Evolutionary conservation across 2,797 vertebrate species (phyloP), one percentile per base, ranked within the genome.

Genomic region (Chloroceryle amazona): DNA sequence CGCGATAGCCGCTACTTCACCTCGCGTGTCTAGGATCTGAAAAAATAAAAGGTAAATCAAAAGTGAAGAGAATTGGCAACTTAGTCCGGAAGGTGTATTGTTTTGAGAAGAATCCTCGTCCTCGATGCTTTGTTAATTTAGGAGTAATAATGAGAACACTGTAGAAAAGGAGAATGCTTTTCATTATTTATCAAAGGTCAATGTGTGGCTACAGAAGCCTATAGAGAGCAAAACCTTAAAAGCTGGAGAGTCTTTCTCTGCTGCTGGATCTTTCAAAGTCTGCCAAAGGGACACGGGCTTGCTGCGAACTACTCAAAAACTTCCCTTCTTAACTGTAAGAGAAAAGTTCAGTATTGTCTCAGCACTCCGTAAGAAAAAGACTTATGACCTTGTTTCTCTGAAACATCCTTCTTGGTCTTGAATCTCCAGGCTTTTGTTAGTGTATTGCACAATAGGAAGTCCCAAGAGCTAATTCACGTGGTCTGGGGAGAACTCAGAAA

Each of bases 51-150:
- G 46, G 29, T 44, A 62, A 70, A 68, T 82, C 29, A 47, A 81
- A 83, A 86, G 42, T 55, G 66, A 93, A 81, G 70, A 81, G 78
- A 96, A 89, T 80, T 81, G 70, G 47, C 31, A 73, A 29, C 68
- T 81, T 80, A 78, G 20, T 51, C 10, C 33, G 58, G 81, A 93
- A 90, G 68, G 9, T 75, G 42, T 66, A 11, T 81, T 72, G 62
- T 87, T 92, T 78, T 49, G 35, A 81, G 78, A 81, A 86, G 75
- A 6, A 6, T 71, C 13, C 21, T 96, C 96, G 83, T 91, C 63
- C 86, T 88, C 94, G 61, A 41, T 94, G 81, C 67, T 92, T 20
- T 92, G 25, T 72, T 95, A 80, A 84, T 97, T 95, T 83, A 60
- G 79, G 71, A 93, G 26, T 65, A 90, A 46, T 95, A 88, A 47